These are phyloP conservation scores for Meganola albula DNA, from an alignment of 2,888 invertebrate species.

Conservation along the genomic window DNA sequence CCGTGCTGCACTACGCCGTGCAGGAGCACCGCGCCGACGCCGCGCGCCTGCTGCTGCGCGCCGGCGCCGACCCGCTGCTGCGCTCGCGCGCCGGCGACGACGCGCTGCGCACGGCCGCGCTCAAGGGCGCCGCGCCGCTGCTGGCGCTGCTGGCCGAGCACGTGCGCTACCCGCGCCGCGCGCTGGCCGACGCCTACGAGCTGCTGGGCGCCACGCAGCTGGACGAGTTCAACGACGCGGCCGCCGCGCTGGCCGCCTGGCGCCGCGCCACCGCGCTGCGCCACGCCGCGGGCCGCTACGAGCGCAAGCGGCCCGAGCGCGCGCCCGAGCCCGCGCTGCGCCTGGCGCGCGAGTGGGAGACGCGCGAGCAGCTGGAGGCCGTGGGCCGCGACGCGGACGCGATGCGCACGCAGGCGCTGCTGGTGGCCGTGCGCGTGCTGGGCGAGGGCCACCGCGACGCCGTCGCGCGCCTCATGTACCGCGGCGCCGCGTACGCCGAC, in stretches of 20 bases:
- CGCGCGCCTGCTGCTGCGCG: conserved; percentile 85
- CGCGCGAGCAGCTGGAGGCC: conserved; percentile 83
- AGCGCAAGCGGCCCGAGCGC: conserved; percentile 66
- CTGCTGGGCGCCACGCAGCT: conserved; percentile 90
- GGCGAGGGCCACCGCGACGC: conserved; percentile 92
- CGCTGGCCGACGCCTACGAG: conserved; percentile 91
- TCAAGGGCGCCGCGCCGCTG: conserved; percentile 83
- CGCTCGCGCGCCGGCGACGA: conserved; percentile 91
- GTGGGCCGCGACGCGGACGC: conserved; percentile 89
- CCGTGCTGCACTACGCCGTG: conserved; percentile 96
- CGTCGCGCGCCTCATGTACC: conserved; percentile 85
- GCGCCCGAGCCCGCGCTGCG: conserved; percentile 66
- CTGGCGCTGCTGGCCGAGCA: conserved; percentile 78
- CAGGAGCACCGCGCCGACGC: conserved; percentile 86
- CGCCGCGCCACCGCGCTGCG: conserved; percentile 78
- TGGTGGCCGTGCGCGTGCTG: conserved; percentile 92
- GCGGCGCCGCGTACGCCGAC: conserved; percentile 86
- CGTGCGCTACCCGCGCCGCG: conserved; percentile 80
- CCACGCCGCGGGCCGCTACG: conserved; percentile 27
- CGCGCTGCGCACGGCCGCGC: conserved; percentile 90
- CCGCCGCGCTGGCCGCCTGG: conserved; percentile 86
- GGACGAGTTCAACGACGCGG: conserved; percentile 89
- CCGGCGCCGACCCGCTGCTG: conserved; percentile 87
- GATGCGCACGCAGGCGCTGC: conserved; percentile 90
- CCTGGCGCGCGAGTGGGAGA: conserved; percentile 85